Percentiles rank a stretch among this genome's conserved stretches.
Evolutionary conservation across 2,797 vertebrate genomes (phyloP).

Genomic region (Eidolon dupreanum): DNA sequence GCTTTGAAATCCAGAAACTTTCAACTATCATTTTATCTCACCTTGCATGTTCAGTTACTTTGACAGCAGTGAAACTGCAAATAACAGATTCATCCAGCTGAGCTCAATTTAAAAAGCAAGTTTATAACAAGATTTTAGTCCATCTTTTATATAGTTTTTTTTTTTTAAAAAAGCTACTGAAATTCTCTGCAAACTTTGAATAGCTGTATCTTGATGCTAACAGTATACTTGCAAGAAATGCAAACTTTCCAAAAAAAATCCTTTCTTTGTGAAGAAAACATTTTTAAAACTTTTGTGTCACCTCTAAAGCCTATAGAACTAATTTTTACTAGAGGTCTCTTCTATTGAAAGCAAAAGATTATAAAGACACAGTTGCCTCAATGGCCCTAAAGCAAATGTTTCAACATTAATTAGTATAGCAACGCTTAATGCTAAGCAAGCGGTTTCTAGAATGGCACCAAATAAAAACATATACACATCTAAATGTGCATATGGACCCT

Average conservation of each 20-base stretch:
- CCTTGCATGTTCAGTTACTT: not conserved
- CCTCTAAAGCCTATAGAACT: not conserved
- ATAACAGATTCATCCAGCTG: not conserved
- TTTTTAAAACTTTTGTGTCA: not conserved
- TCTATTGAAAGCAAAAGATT: not conserved
- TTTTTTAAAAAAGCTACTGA: not conserved
- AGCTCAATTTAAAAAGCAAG: conserved; percentile 1
- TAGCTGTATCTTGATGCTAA: not conserved
- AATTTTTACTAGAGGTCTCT: not conserved
- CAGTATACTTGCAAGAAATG: not conserved
- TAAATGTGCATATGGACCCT: not conserved
- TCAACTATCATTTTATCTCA: conserved; percentile 21
- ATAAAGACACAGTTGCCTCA: not conserved
- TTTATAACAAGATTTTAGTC: not conserved
- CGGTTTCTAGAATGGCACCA: not conserved
- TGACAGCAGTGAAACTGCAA: not conserved
- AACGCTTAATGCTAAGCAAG: not conserved
- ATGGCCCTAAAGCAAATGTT: not conserved
- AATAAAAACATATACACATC: not conserved
- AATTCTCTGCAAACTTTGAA: conserved; percentile 15
- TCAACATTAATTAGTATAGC: not conserved
- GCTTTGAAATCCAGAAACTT: conserved; percentile 7
- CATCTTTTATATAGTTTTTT: not conserved
- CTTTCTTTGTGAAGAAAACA: not conserved
- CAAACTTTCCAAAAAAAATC: not conserved